Evolutionary conservation across 2,888 invertebrate genomes (phyloP).

Genomic region (Thalpophila matura): DNA sequence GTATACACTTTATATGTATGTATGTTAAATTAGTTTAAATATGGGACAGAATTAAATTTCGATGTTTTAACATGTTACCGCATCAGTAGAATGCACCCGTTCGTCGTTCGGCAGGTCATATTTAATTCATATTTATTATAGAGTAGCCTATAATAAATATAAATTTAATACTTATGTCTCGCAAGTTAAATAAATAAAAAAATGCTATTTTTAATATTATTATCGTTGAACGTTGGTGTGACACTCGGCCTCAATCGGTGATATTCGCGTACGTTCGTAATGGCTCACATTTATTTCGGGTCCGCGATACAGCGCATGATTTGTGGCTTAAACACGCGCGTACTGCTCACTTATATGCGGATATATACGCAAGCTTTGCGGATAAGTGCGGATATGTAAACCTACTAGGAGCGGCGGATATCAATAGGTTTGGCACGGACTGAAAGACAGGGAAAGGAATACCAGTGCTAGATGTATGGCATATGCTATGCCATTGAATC

Average conservation of each 20-base stretch:
- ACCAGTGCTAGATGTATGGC: too few species aligned
- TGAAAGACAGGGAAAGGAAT: too few species aligned
- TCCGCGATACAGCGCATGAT: slow-evolving; percentile 65
- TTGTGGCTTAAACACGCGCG: slow-evolving; percentile 62
- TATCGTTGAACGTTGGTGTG: slow-evolving; percentile 21
- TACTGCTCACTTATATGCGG: slow-evolving; percentile 41
- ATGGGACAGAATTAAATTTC: too few species aligned
- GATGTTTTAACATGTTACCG: too few species aligned
- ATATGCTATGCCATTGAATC: too few species aligned
- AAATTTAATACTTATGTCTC: too few species aligned
- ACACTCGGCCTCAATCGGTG: slow-evolving; percentile 26
- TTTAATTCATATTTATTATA: too few species aligned
- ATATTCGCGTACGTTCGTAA: slow-evolving; percentile 54
- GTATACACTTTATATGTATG: too few species aligned
- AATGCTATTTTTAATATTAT: background rate
- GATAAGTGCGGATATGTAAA: slow-evolving; percentile 29
- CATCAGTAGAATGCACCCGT: too few species aligned
- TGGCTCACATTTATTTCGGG: slow-evolving; percentile 62
- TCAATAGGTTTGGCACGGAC: background rate
- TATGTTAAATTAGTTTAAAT: too few species aligned
- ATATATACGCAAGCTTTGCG: slow-evolving; percentile 36
- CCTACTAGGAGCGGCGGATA: background rate
- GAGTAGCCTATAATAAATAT: too few species aligned
- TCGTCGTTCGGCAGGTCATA: too few species aligned
- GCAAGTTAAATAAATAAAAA: slow-evolving; percentile 2